Evolutionary conservation across 2,888 invertebrate genomes (phyloP).

Genomic region (Exephanes ischioxanthus): DNA sequence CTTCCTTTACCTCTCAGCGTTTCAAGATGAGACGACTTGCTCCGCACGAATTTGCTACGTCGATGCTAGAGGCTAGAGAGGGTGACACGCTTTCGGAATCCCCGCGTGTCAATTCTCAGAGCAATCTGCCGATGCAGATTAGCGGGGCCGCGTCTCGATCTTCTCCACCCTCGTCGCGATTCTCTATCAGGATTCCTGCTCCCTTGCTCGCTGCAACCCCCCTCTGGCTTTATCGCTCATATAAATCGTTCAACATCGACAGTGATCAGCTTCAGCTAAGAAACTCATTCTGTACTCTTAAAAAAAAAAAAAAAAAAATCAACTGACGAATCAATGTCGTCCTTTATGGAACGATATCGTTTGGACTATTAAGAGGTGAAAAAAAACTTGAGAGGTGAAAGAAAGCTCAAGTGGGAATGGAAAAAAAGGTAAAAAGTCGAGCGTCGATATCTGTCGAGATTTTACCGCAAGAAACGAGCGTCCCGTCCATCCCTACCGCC

Average conservation of each 20-base stretch:
- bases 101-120: slow-evolving; percentile 84
- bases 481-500: too few relatives aligned
- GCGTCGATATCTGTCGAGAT: slow-evolving; percentile 77
- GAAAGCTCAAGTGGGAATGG: slow-evolving; percentile 74
- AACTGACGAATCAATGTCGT: not conserved
- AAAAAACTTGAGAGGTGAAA: slow-evolving; percentile 40
- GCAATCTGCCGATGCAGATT: slow-evolving; percentile 85
- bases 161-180: slow-evolving; percentile 59
- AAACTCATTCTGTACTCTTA: slow-evolving; percentile 18
- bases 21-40: slow-evolving; percentile 63
- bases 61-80: slow-evolving; percentile 40
- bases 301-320: slow-evolving; percentile 13
- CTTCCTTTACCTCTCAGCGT: slow-evolving; percentile 36
- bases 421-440: slow-evolving; percentile 78
- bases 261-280: slow-evolving; percentile 26
- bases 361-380: not conserved
- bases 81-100: slow-evolving; percentile 71
- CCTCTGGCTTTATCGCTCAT: slow-evolving; percentile 47
- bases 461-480: slow-evolving; percentile 74
- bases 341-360: not conserved
- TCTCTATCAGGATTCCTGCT: slow-evolving; percentile 51
- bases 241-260: slow-evolving; percentile 54
- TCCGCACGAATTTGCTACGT: slow-evolving; percentile 20
- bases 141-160: slow-evolving; percentile 70
- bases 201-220: slow-evolving; percentile 33